phyloP scores from a whole-genome alignment of 2,888 invertebrate genomes.

The Cremastobaeus sp. region DNA sequence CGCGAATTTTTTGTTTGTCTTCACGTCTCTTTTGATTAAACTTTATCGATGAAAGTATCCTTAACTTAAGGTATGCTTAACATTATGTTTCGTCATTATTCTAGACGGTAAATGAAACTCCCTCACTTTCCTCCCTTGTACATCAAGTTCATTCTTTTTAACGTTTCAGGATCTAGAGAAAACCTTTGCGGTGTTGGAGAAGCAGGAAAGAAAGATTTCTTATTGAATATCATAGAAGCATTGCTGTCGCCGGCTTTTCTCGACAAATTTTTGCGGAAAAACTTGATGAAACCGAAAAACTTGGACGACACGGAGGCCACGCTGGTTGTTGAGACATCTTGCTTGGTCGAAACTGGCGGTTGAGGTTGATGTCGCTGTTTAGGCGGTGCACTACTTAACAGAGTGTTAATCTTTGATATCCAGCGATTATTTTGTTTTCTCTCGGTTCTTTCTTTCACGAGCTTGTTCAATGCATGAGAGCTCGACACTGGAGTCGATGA shows the following conservation, averaged over 20 bases:
- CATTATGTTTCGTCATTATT: too few relatives aligned
- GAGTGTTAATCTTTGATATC: background rate
- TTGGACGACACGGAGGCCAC: background rate
- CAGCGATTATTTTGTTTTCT: background rate
- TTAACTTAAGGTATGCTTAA: too few relatives aligned
- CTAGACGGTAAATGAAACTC: too few relatives aligned
- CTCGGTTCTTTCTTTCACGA: background rate
- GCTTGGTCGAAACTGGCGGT: background rate
- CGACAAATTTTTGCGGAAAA: constrained; percentile 11
- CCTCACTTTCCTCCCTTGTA: background rate
- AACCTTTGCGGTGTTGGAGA: constrained; percentile 3
- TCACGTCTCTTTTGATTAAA: background rate
- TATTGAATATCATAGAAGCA: background rate
- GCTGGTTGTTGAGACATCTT: background rate
- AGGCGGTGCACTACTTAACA: background rate
- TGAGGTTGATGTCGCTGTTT: background rate
- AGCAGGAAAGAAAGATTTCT: background rate
- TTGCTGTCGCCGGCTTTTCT: constrained; percentile 4
- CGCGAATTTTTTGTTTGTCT: background rate
- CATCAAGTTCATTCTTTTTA: background rate
- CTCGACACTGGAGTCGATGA: constrained; percentile 10
- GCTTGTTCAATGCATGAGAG: background rate
- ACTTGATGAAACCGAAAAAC: background rate
- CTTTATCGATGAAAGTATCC: too few relatives aligned
- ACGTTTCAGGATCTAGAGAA: constrained; percentile 13